phyloP scores from a whole-genome alignment of 2,888 invertebrate species.

The Tipula unca region DNA sequence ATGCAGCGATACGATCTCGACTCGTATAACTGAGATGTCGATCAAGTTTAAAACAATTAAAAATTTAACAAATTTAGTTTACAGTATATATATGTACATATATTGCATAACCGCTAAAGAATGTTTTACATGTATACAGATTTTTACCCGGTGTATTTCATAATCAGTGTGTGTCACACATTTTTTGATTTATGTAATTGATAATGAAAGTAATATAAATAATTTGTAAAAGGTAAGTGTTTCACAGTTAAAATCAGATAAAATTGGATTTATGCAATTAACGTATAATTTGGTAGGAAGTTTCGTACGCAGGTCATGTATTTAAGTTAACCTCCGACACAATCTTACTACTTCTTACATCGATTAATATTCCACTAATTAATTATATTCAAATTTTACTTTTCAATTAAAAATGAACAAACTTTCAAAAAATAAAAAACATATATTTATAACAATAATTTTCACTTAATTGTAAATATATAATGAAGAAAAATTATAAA shows the following conservation, averaged over 20 bases:
- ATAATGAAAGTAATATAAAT: neutral
- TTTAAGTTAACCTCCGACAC: neutral
- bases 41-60: neutral
- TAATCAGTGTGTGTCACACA: neutral
- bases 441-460: neutral
- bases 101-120: neutral
- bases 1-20: neutral
- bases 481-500: neutral
- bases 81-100: no score
- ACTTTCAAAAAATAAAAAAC: neutral
- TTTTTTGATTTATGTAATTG: neutral
- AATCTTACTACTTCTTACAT: neutral
- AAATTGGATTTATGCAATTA: neutral
- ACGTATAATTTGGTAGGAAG: neutral
- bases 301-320: neutral
- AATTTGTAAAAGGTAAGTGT: neutral
- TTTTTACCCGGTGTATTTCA: neutral
- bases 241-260: neutral
- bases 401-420: neutral
- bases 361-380: neutral
- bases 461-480: conserved; percentile 2
- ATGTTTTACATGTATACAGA: neutral
- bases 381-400: neutral
- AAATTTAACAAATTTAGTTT: neutral
- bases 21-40: neutral